phyloP scores from a whole-genome alignment of 2,888 invertebrate genomes.

The Abscondita cerata region DNA sequence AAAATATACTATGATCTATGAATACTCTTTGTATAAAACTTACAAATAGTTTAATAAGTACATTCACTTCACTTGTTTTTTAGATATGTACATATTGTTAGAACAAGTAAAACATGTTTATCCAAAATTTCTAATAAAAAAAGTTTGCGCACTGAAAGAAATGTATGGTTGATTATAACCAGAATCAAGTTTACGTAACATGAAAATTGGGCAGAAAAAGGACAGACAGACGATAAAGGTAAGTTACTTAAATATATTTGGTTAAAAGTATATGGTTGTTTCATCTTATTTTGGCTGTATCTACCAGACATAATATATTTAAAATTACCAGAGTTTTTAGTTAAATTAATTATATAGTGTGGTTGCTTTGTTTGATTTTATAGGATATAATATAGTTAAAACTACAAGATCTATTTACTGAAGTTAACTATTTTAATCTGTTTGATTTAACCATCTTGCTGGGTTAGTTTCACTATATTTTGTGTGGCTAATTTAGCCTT shows the following conservation, averaged over 20 bases:
- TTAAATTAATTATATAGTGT: not conserved
- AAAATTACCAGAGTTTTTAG: not conserved
- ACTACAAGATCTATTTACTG: not conserved
- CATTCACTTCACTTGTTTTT: too few species aligned
- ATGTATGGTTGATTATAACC: not conserved
- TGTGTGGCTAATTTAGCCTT: not conserved
- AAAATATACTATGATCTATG: too few species aligned
- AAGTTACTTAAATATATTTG: not conserved
- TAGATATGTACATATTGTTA: too few species aligned
- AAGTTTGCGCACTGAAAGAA: conserved; percentile 3
- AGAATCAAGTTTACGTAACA: not conserved
- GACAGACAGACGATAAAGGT: not conserved
- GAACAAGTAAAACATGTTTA: too few species aligned
- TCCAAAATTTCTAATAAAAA: too few species aligned
- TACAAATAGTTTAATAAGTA: too few species aligned
- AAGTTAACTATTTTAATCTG: conserved; percentile 1
- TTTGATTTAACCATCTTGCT: not conserved
- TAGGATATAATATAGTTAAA: not conserved
- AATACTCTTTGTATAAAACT: too few species aligned
- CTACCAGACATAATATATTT: not conserved
- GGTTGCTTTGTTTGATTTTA: not conserved
- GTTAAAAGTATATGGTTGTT: not conserved
- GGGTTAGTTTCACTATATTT: not conserved
- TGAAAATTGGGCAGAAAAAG: not conserved
- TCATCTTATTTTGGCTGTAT: not conserved